Conservation (phyloP, 1,140 invertebrate genomes). For the Hormaphis cornu region DNA sequence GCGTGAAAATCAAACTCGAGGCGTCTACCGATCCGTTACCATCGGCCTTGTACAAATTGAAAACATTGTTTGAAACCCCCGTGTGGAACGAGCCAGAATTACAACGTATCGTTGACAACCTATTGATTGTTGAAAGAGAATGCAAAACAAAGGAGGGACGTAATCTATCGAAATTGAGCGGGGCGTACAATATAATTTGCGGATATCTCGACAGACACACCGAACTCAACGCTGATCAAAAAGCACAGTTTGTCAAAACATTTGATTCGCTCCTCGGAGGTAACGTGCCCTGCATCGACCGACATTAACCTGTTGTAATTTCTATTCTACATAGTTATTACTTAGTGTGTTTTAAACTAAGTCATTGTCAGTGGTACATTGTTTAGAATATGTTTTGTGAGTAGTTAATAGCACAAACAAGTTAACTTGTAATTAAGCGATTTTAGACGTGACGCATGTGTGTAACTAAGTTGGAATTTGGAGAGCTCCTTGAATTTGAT, state of each 20-base stretch:
- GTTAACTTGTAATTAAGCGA: too few relatives aligned
- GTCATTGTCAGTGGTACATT: too few relatives aligned
- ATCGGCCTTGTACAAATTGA: background rate
- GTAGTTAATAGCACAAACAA: too few relatives aligned
- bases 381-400: too few relatives aligned
- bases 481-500: too few relatives aligned
- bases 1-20: conserved; percentile 4
- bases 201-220: background rate
- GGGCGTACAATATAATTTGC: conserved; percentile 4
- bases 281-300: too few relatives aligned
- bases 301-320: too few relatives aligned
- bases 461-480: too few relatives aligned
- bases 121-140: background rate
- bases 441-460: too few relatives aligned
- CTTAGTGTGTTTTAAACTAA: too few relatives aligned
- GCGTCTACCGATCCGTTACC: background rate
- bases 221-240: background rate
- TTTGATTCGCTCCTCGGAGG: conserved; percentile 2
- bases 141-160: background rate
- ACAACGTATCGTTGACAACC: background rate
- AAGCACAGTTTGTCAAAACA: background rate
- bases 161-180: background rate
- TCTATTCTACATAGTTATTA: too few relatives aligned
- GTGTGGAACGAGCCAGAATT: background rate
- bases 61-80: background rate